Base-by-base conservation (phyloP, 2,888 invertebrate species). In the Hirtodrosophila alboralis region DNA sequence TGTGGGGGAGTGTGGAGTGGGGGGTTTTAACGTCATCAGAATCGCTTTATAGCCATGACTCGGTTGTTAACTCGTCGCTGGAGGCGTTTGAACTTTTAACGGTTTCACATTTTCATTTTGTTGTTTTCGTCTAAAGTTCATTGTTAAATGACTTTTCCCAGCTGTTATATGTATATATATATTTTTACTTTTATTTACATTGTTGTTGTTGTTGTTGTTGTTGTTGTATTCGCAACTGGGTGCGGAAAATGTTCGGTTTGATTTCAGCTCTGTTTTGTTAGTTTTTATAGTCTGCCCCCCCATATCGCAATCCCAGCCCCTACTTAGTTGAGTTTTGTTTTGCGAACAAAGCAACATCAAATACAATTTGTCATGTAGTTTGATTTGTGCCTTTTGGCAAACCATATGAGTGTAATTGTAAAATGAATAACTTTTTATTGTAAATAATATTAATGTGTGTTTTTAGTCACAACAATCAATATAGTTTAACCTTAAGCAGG, bases 1-100 rank as follows among this genome's bases (percentile, higher is more conserved):
- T 40, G 33, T 33, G 18, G 7, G 36, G 16, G 33, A 5, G 1
- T n/a, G n/a, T n/a, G n/a, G n/a, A n/a, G n/a, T n/a, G n/a, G 10
- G 26, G 9, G 41, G 34, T 37, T 36, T 23, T 23, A 23, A 23
- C 23, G 23, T 6, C 23, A 13, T 49, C 30, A 43, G 45, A 48
- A 56, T 51, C 53, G 37, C 33, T 59, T 59, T 62, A 62, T 61
- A 57, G 51, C 53, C 61, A 34, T 60, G 30, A 47, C 47, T 51
- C 61, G 53, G 57, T 67, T 70, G 77, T 72, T 75, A 68, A 66
- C 69, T 68, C 58, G 52, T 60, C 52, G 66, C 51, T 51, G 45
- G 38, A 45, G 83, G 85, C 79, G 52, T 61, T 78, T 78, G 85
- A 84, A 84, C 83, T 84, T 81, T 84, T 74, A 67, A 80, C 71